phyloP scores from a whole-genome alignment of 2,113 vertebrate genomes.

The Callospermophilus lateralis region DNA sequence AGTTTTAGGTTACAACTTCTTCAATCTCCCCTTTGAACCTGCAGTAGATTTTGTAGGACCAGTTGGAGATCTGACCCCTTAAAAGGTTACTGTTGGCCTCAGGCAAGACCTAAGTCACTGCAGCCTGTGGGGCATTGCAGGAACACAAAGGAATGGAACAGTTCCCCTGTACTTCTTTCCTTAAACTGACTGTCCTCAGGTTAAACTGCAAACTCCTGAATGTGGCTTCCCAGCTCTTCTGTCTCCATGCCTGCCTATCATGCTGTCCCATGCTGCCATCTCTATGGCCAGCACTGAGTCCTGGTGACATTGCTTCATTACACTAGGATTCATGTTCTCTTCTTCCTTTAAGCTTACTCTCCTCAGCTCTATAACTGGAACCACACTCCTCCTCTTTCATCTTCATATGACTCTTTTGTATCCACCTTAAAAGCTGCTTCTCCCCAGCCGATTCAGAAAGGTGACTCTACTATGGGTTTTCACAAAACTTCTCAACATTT shows the following conservation, averaged over 20 bases:
- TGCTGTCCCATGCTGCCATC: too few relatives aligned
- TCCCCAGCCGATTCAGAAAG: neutral
- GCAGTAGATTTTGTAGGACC: neutral
- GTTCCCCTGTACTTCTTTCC: neutral
- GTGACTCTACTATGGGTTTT: neutral
- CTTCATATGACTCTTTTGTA: neutral
- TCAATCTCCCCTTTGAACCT: neutral
- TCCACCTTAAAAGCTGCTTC: rapidly evolving
- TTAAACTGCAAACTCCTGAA: neutral
- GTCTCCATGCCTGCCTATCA: rapidly evolving
- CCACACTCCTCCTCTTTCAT: neutral
- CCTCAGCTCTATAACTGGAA: neutral
- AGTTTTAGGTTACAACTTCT: neutral
- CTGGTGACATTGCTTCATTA: neutral
- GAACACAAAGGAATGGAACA: neutral
- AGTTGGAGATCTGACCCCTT: neutral
- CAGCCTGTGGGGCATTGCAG: neutral
- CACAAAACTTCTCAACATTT: neutral
- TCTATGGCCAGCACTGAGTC: rapidly evolving
- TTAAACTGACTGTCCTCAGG: neutral
- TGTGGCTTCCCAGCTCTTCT: neutral
- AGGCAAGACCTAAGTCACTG: neutral
- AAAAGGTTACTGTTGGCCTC: neutral
- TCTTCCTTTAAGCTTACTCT: neutral
- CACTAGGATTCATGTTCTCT: rapidly evolving